Percentiles rank a stretch among this genome's conserved stretches.
Conservation (phyloP, 1,140 invertebrate genomes). For the Oncopodura yosiiana region DNA sequence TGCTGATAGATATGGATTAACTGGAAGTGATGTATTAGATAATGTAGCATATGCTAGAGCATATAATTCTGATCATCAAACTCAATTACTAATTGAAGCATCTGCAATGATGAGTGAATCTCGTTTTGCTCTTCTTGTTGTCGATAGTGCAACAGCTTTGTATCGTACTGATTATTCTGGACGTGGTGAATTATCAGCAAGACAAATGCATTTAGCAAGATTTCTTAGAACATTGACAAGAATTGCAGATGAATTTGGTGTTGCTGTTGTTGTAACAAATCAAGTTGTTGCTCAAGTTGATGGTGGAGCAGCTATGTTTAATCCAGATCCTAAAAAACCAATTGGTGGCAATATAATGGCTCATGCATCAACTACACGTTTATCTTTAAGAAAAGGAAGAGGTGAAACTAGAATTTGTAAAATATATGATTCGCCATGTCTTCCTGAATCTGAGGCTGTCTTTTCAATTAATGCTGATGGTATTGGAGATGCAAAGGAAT, state of each 20-base stretch:
- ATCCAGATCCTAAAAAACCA: slow-evolving; percentile 94
- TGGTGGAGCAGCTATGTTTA: slow-evolving; percentile 77
- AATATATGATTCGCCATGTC: slow-evolving; percentile 96
- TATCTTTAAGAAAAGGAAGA: slow-evolving; percentile 88
- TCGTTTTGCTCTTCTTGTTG: slow-evolving; percentile 86
- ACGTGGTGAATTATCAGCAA: slow-evolving; percentile 80
- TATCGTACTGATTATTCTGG: slow-evolving; percentile 96
- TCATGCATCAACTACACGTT: slow-evolving; percentile 90
- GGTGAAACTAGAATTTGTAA: slow-evolving; percentile 96
- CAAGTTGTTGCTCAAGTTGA: slow-evolving; percentile 99
- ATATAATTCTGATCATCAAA: slow-evolving; percentile 96
- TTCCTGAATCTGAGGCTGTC: slow-evolving; percentile 95
- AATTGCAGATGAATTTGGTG: slow-evolving; percentile 96
- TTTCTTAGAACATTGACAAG: slow-evolving; percentile 86
- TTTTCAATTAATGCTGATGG: slow-evolving; percentile 94
- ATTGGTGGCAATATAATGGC: slow-evolving; percentile 98
- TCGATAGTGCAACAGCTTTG: slow-evolving; percentile 91
- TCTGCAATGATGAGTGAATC: slow-evolving; percentile 97
- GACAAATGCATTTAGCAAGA: slow-evolving; percentile 86
- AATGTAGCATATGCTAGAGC: slow-evolving; percentile 95
- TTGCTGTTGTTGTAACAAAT: slow-evolving; percentile 96
- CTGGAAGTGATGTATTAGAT: slow-evolving; percentile 80
- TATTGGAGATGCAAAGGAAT: slow-evolving; percentile 90
- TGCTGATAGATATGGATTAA: slow-evolving; percentile 76
- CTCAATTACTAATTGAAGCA: slow-evolving; percentile 76